Evolutionary conservation across 2,113 vertebrate genomes (phyloP).

Genomic region (Epinephelus cyanopodus): DNA sequence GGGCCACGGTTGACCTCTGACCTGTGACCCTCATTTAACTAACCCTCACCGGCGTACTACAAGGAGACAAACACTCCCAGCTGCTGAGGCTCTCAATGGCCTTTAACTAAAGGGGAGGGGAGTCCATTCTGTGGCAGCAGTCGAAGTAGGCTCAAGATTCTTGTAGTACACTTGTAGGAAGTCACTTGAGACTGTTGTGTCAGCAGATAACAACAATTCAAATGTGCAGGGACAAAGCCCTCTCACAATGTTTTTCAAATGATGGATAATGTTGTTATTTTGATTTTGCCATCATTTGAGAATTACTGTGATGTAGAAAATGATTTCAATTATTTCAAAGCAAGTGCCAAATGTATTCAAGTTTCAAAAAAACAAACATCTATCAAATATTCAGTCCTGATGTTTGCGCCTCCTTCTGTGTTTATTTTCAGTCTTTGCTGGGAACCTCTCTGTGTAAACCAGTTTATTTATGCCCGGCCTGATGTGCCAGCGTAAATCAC

Average conservation of each 20-base stretch:
- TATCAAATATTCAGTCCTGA: background rate
- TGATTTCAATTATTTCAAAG: background rate
- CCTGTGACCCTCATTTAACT: constrained; percentile 69
- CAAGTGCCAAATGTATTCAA: background rate
- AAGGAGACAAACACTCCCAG: constrained; percentile 79
- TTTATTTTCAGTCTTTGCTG: constrained; percentile 58
- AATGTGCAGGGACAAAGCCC: background rate
- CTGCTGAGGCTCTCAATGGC: constrained; percentile 72
- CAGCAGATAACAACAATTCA: constrained; percentile 36
- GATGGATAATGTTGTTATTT: background rate
- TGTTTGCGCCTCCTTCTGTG: constrained; percentile 6
- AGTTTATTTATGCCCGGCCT: constrained; percentile 28
- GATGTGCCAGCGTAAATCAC: constrained; percentile 39
- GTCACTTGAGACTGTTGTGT: constrained; percentile 65
- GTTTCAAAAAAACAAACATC: background rate
- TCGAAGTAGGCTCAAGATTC: constrained; percentile 33
- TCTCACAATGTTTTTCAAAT: background rate
- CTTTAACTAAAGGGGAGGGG: constrained; percentile 67
- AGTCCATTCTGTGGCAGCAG: constrained; percentile 49
- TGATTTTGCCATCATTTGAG: background rate
- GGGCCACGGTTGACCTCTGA: constrained; percentile 68
- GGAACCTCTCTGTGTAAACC: constrained; percentile 44
- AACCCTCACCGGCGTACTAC: constrained; percentile 66
- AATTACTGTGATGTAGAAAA: background rate
- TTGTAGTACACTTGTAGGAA: constrained; percentile 52